Conservation (phyloP, 2,113 vertebrate species). For the Cephalopholis sonnerati region DNA sequence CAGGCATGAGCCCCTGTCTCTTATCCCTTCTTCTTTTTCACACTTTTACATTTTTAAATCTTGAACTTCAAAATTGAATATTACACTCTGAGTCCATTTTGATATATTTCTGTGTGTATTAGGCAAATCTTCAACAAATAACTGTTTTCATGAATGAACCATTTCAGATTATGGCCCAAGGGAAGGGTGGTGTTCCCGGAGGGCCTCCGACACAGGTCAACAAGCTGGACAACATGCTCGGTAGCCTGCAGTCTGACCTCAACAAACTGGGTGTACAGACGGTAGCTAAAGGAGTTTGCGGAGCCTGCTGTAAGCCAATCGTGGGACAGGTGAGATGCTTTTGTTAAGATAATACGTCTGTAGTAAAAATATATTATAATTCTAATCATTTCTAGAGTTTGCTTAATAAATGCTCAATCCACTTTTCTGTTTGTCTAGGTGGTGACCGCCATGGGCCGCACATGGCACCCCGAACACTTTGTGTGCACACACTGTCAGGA, state of each 20-base stretch:
- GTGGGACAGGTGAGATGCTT: slow-evolving; percentile 92
- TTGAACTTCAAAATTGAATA: not conserved
- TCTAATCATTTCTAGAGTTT: not conserved
- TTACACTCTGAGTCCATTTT: not conserved
- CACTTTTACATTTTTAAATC: not conserved
- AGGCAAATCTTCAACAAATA: not conserved
- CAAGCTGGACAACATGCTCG: slow-evolving; percentile 98
- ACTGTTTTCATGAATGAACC: not conserved
- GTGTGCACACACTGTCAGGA: slow-evolving; percentile 99
- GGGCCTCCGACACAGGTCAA: slow-evolving; percentile 91
- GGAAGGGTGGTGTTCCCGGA: slow-evolving; percentile 87
- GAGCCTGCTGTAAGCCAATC: slow-evolving; percentile 98
- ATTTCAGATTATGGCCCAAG: slow-evolving; percentile 95
- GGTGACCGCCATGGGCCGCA: slow-evolving; percentile 98
- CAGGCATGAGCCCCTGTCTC: slow-evolving; percentile 86
- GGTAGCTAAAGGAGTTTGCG: slow-evolving; percentile 97
- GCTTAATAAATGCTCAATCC: not conserved
- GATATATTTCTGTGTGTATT: not conserved
- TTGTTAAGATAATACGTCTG: not conserved
- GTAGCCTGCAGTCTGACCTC: slow-evolving; percentile 97
- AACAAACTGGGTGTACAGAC: slow-evolving; percentile 97
- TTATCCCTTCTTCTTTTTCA: slow-evolving; percentile 49
- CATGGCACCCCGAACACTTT: slow-evolving; percentile 99
- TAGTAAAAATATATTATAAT: not conserved
- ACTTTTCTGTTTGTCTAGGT: slow-evolving; percentile 83